These are phyloP conservation scores for Gobius niger DNA, from an alignment of 2,113 vertebrate genomes.

Conservation along the genomic window DNA sequence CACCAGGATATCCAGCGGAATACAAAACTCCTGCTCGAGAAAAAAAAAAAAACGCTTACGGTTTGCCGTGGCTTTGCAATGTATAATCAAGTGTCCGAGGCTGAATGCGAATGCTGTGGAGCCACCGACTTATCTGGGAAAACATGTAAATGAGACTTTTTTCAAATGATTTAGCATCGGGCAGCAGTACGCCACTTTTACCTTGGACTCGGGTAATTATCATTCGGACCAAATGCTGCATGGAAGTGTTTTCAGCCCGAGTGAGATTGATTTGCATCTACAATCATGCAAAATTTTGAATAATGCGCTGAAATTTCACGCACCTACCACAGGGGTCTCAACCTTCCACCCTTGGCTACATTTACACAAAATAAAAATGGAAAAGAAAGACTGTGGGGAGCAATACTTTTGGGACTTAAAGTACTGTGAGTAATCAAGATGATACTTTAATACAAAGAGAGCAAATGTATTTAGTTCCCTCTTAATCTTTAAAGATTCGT, in stretches of 20 bases:
- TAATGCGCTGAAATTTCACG: no score
- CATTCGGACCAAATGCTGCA: background rate
- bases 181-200: background rate
- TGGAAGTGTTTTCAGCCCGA: background rate
- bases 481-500: no score
- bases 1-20: conserved; percentile 32
- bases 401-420: no score
- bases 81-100: background rate
- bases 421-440: no score
- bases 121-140: background rate
- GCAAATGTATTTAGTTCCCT: no score
- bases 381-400: no score
- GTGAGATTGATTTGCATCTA: no score
- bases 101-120: conserved; percentile 13
- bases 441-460: no score
- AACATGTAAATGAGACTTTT: conserved; percentile 2
- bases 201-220: background rate
- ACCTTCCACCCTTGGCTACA: no score
- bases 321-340: no score
- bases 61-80: conserved; percentile 20
- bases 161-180: background rate
- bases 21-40: conserved; percentile 24
- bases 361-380: no score
- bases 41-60: conserved; percentile 27
- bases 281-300: no score